phyloP scores from a whole-genome alignment of 2,113 vertebrate species.

The Lucifuga dentata region DNA sequence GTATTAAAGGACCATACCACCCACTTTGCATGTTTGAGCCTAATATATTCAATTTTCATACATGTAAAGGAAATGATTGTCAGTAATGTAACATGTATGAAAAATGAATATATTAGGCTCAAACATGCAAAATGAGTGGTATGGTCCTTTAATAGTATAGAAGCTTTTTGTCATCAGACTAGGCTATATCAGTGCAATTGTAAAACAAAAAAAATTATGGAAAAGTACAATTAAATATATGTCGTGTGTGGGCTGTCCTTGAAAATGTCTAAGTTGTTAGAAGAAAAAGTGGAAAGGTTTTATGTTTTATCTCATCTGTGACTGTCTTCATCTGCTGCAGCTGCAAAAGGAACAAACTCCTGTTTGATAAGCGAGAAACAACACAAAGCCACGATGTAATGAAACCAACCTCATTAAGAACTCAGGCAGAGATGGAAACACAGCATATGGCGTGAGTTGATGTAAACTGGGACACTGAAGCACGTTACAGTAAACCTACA shows the following conservation, averaged over 20 bases:
- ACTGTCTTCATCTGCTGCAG: conserved; percentile 77
- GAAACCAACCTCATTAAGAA: conserved; percentile 25
- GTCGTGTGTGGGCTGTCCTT: conserved; percentile 60
- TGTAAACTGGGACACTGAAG: conserved; percentile 62
- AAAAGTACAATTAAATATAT: conserved; percentile 70
- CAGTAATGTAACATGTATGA: too few species aligned
- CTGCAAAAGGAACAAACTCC: conserved; percentile 41
- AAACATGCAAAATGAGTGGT: too few species aligned
- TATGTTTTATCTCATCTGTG: conserved; percentile 59
- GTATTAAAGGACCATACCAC: too few species aligned
- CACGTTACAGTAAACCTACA: conserved; percentile 34
- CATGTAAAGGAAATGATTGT: too few species aligned
- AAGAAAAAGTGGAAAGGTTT: too few species aligned
- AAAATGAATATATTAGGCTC: too few species aligned
- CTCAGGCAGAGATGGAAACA: conserved; percentile 66
- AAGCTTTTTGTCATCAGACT: conserved; percentile 64
- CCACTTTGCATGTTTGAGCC: too few species aligned
- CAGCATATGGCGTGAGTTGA: conserved; percentile 55
- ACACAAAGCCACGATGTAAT: conserved; percentile 37
- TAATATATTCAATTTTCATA: too few species aligned
- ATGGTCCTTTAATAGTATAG: too few species aligned
- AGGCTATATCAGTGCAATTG: conserved; percentile 42
- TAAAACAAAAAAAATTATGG: conserved; percentile 60
- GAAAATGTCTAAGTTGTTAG: conserved; percentile 56
- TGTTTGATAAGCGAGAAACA: conserved; percentile 29